Evolutionary conservation across 2,113 vertebrate genomes (phyloP), one percentile per base, ranked within the genome.

Genomic region (Cervus canadensis): DNA sequence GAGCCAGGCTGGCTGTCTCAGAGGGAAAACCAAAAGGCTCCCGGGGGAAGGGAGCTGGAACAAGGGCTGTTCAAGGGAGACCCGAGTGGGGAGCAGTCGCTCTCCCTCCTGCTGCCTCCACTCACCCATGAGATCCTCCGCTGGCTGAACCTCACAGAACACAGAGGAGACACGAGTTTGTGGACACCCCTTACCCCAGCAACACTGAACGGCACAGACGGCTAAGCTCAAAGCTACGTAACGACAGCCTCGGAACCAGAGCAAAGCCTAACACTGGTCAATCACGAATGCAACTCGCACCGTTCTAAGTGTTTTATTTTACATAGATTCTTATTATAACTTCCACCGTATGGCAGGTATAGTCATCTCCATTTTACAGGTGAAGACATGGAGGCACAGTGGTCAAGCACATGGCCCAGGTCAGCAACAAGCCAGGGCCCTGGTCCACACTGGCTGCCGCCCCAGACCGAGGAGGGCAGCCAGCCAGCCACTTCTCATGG

Each of bases 401-500:
- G 40, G 67, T 26, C 40, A 26, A 23, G 71, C 36, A 12, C 52
- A n/a, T 9, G 36, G 33, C 25, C 78, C 45, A 60, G 25, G 62
- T 85, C 6, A 43, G 23, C 33, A 16, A 71, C 56, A 6, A 60
- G 33, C 2, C 7, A 36, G 43, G 14, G 52, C 25, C 33, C 13
- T 56, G 23, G 83, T 26, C 43, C 45, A 48, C 48, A 30, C 0
- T 14, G 6, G 40, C 40, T 74, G 36, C 67, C 21, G 36, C 36
- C 36, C 36, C 1, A 3, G 36, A 13, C 19, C 5, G 0, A 40
- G 33, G 11, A 30, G 33, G 4, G 43, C 30, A 3, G 14, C 0
- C 14, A 6, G 28, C 7, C 7, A 2, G 26, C 48, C 16, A 10
- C 56, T 25, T 64, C 26, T 12, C 40, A 16, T 2, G 1, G 33